Evolutionary conservation across 1,140 invertebrate species (phyloP), one percentile per base, ranked within the genome.

Genomic region (Calliopsis andreniformis): DNA sequence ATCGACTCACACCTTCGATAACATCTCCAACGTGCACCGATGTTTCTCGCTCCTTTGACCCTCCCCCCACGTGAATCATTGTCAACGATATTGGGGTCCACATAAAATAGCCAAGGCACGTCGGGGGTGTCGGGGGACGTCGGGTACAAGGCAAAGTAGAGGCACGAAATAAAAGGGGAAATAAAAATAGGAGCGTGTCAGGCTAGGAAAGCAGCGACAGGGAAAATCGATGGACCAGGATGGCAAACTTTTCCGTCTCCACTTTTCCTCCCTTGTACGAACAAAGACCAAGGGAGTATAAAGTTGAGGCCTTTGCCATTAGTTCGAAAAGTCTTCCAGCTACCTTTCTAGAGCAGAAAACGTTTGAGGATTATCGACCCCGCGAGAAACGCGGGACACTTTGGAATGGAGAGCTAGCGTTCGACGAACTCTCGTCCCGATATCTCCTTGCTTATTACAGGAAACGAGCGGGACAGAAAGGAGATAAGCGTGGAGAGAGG

Each of bases 151-250:
- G 8, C 3, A 28, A 16, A 8, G 14, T 4, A 23, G 20, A 20
- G 23, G 32, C 3, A 53, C 14, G 30, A 28, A 53, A 35, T 45
- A 23, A 56, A 35, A 49, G 35, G 25, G 6, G 59, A 35, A 64
- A 43, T 53, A 30, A 35, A 73, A 55, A 64, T 42, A 30, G 43
- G 43, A 49, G 64, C n/a, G 25, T 16, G 25, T 28, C 14, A 18
- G 49, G 3, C 4, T 23, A 28, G 35, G 0, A 18, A 32, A 55
- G 30, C n/a, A 47, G 55, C 4, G 25, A 32, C 35, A 45, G 28
- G 32, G 66, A 77, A 67, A 81, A 82, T 82, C 79, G 80, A 82
- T 82, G 72, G 55, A 14, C 49, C 59, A 59, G 20, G 66, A 70
- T 63, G 71, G 28, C 32, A 56, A 72, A 82, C 68, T 83, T 83